Evolutionary conservation across 2,888 invertebrate species (phyloP).

Genomic region (Oscheius myriophilus): DNA sequence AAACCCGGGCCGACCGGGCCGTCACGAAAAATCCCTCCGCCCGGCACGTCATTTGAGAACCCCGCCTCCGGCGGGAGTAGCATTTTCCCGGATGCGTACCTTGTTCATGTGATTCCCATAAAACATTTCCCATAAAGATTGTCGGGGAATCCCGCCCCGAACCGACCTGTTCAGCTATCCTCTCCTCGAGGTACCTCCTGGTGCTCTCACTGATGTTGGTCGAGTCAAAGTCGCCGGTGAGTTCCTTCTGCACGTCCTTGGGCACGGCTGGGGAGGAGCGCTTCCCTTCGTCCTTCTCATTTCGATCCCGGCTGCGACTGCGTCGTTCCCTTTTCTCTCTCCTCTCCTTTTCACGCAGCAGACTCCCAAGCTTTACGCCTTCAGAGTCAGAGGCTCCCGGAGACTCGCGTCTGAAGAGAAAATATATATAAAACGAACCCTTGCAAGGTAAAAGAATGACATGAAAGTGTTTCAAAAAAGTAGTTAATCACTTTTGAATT

Average conservation of each 20-base stretch:
- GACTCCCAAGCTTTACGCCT: constrained; percentile 46
- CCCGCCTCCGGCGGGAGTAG: too few relatives aligned
- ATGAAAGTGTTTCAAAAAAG: too few relatives aligned
- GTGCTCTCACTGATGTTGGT: constrained; percentile 53
- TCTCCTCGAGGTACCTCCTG: constrained; percentile 58
- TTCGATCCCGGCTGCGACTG: constrained; percentile 34
- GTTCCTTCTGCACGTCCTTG: constrained; percentile 31
- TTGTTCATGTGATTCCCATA: too few relatives aligned
- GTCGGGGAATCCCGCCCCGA: too few relatives aligned
- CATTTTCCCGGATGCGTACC: too few relatives aligned
- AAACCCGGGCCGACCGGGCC: too few relatives aligned
- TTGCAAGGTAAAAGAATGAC: too few relatives aligned
- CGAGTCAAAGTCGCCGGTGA: constrained; percentile 40
- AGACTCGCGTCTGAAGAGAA: constrained; percentile 43
- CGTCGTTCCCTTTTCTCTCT: constrained; percentile 36
- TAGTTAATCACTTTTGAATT: too few relatives aligned
- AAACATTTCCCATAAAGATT: too few relatives aligned
- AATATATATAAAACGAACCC: background rate
- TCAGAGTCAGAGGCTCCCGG: constrained; percentile 39
- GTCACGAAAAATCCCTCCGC: too few relatives aligned
- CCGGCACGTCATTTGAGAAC: too few relatives aligned
- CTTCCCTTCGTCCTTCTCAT: background rate
- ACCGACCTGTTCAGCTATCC: constrained; percentile 58
- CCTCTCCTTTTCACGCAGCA: constrained; percentile 28
- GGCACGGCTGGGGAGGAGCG: constrained; percentile 23